These are phyloP conservation scores for Brachionus sp. DNA, from an alignment of 1,140 invertebrate genomes.

Conservation along the genomic window DNA sequence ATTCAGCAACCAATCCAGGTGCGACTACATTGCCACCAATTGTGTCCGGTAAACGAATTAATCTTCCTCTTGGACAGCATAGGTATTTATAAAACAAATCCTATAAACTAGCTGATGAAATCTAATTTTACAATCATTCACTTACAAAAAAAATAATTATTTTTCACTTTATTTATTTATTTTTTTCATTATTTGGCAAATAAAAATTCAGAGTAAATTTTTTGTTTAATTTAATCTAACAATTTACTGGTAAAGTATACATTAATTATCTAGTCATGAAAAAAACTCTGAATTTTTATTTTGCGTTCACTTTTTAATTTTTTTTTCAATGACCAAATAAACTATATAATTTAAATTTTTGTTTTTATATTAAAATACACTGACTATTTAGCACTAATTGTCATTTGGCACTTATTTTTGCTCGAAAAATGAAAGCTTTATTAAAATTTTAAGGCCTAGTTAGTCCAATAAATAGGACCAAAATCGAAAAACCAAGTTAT, in stretches of 20 bases:
- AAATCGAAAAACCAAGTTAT: background rate
- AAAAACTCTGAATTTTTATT: constrained; percentile 6
- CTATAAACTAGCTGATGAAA: background rate
- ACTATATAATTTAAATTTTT: background rate
- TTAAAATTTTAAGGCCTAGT: background rate
- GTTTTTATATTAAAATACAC: background rate
- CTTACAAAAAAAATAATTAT: background rate
- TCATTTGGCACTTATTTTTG: background rate
- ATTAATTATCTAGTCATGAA: background rate
- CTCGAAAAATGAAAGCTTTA: background rate
- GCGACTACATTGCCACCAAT: constrained; percentile 16
- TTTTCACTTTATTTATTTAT: background rate
- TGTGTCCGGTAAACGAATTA: constrained; percentile 27
- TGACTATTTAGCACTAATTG: background rate
- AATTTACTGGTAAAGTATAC: background rate
- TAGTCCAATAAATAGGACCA: background rate
- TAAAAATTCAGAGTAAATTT: constrained; percentile 27
- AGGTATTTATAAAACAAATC: constrained; percentile 36
- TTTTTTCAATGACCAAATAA: background rate
- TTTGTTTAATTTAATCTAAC: background rate
- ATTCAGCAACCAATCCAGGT: background rate
- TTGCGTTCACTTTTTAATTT: background rate
- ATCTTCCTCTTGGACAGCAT: constrained; percentile 43
- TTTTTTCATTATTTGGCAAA: background rate
- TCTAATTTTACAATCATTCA: background rate